Conservation (phyloP, 1,140 invertebrate species). For the Macrobrachium rosenbergii region DNA sequence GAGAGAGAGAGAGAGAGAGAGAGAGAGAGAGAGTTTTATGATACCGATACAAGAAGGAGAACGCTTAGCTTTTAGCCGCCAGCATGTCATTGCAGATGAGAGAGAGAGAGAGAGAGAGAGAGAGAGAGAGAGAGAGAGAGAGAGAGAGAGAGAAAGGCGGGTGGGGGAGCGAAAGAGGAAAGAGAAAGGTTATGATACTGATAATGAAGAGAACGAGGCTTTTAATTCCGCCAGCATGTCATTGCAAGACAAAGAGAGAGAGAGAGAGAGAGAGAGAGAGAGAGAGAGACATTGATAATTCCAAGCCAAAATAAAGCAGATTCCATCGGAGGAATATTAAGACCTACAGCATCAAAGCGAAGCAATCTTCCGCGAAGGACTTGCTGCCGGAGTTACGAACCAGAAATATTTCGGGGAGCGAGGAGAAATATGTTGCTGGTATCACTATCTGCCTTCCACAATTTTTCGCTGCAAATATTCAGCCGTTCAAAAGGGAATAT, state of each 20-base stretch:
- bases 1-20: slow-evolving; percentile 29
- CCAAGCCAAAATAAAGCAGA: not conserved
- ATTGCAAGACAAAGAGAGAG: not conserved
- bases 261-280: slow-evolving; percentile 23
- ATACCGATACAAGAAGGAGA: no score
- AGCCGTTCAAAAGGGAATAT: no score
- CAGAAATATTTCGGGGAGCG: no score
- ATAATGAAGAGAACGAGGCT: not conserved
- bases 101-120: no score
- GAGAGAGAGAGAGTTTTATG: not conserved
- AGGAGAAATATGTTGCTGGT: no score
- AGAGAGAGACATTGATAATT: not conserved
- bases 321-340: not conserved
- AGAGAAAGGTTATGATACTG: not conserved
- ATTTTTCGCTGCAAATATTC: no score
- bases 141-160: no score
- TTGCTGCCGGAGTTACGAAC: not conserved
- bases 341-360: not conserved
- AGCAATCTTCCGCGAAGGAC: not conserved
- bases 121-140: no score
- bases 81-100: no score
- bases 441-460: no score
- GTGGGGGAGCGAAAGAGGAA: not conserved
- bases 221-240: no score
- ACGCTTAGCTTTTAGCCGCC: no score